Percentiles rank a stretch among this genome's conserved stretches.
Conservation (phyloP, 2,113 vertebrate species). For the Mungos mungo region DNA sequence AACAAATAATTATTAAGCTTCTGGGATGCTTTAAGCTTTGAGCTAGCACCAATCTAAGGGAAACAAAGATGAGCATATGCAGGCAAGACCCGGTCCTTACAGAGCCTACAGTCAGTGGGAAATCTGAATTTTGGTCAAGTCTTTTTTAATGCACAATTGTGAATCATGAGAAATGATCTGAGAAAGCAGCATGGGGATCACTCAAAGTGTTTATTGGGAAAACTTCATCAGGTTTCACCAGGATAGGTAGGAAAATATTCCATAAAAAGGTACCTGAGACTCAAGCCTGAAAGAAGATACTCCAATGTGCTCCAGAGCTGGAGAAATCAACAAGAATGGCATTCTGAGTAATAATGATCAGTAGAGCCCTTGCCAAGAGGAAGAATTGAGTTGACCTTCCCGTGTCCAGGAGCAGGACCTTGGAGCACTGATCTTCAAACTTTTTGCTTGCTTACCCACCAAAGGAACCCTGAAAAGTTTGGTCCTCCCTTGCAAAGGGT, state of each 20-base stretch:
- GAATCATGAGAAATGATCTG: background rate
- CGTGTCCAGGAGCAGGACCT: background rate
- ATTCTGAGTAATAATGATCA: accelerated
- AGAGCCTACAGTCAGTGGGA: no score
- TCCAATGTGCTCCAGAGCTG: background rate
- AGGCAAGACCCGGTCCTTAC: background rate
- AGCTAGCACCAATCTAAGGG: background rate
- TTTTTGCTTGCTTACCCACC: background rate
- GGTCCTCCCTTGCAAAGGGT: background rate
- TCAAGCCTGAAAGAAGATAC: background rate
- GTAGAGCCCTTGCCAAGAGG: background rate
- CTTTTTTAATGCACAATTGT: background rate
- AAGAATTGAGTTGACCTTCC: background rate
- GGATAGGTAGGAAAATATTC: background rate
- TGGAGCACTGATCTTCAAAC: background rate
- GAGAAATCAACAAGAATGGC: background rate
- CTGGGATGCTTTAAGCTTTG: background rate
- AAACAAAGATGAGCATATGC: background rate
- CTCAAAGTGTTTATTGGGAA: background rate
- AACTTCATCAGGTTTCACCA: background rate
- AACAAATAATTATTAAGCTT: background rate
- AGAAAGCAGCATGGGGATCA: background rate
- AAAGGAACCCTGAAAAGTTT: background rate
- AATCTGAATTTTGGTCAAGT: background rate
- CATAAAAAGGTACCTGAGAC: background rate